A percentile compares a stretch with the other conserved stretches of the same genome.
Evolutionary conservation across 2,888 invertebrate species (phyloP).

Genomic region (Drosophila suboccidentalis): DNA sequence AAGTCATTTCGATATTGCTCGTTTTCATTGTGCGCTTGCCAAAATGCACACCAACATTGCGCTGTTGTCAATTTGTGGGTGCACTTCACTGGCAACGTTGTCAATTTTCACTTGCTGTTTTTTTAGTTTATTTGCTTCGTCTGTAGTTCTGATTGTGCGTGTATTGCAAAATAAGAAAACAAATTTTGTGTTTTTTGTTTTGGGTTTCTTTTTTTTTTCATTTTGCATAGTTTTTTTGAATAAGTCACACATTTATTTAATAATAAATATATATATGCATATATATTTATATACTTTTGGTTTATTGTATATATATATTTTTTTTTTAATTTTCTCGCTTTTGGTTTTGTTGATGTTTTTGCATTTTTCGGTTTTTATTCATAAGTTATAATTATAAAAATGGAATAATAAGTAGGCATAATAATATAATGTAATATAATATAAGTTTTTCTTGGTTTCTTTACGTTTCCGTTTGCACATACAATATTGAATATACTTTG

Average conservation of each 20-base stretch:
- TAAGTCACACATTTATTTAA: constrained; percentile 78
- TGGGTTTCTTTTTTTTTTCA: constrained; percentile 42
- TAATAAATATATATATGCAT: constrained; percentile 64
- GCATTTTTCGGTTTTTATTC: constrained; percentile 55
- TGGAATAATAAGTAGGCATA: constrained; percentile 80
- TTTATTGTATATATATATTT: constrained; percentile 22
- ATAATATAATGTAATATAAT: constrained; percentile 77
- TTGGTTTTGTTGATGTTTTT: constrained; percentile 48
- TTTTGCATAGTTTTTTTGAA: constrained; percentile 62
- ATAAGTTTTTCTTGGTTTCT: constrained; percentile 64
- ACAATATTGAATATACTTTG: constrained; percentile 74
- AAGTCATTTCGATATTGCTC: constrained; percentile 24
- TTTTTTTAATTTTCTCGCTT: constrained; percentile 26
- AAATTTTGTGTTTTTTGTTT: constrained; percentile 49
- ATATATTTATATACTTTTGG: constrained; percentile 39
- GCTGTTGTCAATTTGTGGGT: constrained; percentile 34
- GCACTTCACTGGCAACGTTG: constrained; percentile 19
- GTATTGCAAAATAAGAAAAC: constrained; percentile 61
- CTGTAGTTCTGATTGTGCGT: constrained; percentile 24
- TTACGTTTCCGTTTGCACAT: constrained; percentile 59
- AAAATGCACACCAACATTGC: constrained; percentile 16
- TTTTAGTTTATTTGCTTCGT: constrained; percentile 11
- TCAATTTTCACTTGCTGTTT: constrained; percentile 19
- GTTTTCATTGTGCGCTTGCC: constrained; percentile 13
- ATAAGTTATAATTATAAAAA: constrained; percentile 81